Base-by-base conservation (phyloP, 2,888 invertebrate species). In the Baronia brevicornis region DNA sequence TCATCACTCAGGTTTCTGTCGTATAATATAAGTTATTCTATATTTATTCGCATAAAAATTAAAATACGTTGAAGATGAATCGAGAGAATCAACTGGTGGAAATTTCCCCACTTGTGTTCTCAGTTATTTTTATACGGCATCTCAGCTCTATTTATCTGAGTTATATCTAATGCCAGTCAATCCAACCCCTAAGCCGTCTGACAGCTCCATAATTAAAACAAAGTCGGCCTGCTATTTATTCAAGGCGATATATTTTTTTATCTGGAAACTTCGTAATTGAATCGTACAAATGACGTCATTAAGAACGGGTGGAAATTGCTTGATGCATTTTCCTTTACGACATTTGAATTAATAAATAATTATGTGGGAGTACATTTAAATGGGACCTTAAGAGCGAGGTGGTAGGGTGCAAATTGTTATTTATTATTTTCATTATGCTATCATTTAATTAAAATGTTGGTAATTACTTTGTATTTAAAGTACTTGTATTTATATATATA, bases 171-270 rank as follows among this genome's bases (percentile, higher is more conserved):
- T 17, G 23, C 17, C 30, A 25, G 18, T 26, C 32, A 32, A 20
- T 13, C 32, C 25, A n/a, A 6, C 32, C 19, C 13, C 25, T 11
- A n/a, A 11, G 27, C 32, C 33, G 19, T 31, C 38, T 38, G 41
- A 41, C 41, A 41, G 33, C 17, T 33, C 35, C 15, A 24, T 41
- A 35, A 41, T 41, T 41, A 41, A 41, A 41, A 41, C 34, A 41
- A 41, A 41, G 38, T 38, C 31, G 38, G n/a, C 33, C 29, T 26
- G 38, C 29, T 8, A 28, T 33, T 33, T 27, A 17, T 25, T 28
- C 28, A 13, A 7, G 24, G 18, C 28, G 34, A 18, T 24, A 34
- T 28, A 28, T 33, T 34, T n/a, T n/a, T n/a, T n/a, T n/a, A 28
- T 34, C 28, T 28, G 13, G 23, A 28, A 19, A 21, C 9, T 8